These are phyloP conservation scores for Polydrusus tereticollis DNA, from an alignment of 2,888 invertebrate species.

Conservation along the genomic window DNA sequence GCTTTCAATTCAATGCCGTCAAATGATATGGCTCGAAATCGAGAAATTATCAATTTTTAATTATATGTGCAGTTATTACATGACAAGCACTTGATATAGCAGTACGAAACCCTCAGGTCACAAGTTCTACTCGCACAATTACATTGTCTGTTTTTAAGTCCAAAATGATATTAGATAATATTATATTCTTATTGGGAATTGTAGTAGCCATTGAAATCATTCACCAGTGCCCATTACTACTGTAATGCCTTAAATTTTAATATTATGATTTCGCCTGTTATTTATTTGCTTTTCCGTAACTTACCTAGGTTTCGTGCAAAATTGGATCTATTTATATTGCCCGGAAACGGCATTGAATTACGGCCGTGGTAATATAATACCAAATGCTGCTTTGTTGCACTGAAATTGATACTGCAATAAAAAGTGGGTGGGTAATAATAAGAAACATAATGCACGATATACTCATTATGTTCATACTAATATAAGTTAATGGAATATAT, in stretches of 20 bases:
- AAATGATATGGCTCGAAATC: too few species aligned
- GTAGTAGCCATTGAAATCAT: too few species aligned
- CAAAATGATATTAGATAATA: too few species aligned
- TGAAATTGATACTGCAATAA: conserved; percentile 35
- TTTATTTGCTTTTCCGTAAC: conserved; percentile 21
- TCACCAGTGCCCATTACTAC: too few species aligned
- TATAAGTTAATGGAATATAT: conserved; percentile 6
- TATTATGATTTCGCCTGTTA: conserved; percentile 1
- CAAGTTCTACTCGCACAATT: too few species aligned
- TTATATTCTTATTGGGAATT: too few species aligned
- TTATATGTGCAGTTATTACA: too few species aligned
- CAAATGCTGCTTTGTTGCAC: conserved; percentile 26
- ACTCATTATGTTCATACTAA: background rate
- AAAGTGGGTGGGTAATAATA: conserved; percentile 25
- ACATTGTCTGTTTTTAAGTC: too few species aligned
- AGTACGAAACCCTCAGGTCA: too few species aligned
- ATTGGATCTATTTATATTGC: conserved; percentile 32
- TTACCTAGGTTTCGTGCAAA: conserved; percentile 34
- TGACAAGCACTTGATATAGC: too few species aligned
- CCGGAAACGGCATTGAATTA: conserved; percentile 23
- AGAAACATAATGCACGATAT: conserved; percentile 11
- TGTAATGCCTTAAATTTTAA: background rate
- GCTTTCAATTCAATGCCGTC: too few species aligned
- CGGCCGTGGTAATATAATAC: conserved; percentile 21
- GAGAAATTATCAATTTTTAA: too few species aligned